Percentiles rank a stretch among this genome's conserved stretches.
Conservation (phyloP, 2,888 invertebrate genomes). For the Eustalomyia histrio region DNA sequence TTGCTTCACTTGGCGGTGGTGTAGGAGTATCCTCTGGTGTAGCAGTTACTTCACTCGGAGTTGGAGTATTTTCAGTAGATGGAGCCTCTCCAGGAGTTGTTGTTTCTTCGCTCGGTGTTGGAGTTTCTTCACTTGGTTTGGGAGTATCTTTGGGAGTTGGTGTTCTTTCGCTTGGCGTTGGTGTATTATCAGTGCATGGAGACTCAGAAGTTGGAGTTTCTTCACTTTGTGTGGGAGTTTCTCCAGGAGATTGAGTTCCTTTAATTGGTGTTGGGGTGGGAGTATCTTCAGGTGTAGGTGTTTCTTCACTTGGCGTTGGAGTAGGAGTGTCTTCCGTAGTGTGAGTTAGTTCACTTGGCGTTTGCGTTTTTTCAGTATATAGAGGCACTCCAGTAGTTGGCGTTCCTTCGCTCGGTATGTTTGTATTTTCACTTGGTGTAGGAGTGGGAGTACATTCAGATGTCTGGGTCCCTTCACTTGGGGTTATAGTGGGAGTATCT, state of each 20-base stretch:
- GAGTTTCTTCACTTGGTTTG: neutral
- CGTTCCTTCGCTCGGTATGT: neutral
- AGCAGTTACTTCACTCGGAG: neutral
- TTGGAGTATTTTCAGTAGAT: neutral
- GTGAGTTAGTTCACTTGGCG: neutral
- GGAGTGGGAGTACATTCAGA: neutral
- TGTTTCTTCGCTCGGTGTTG: neutral
- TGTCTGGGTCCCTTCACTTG: neutral
- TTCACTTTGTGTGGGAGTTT: neutral
- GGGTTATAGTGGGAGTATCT: too few relatives aligned
- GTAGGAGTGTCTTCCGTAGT: slow-evolving; percentile 28
- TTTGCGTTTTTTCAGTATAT: too few relatives aligned
- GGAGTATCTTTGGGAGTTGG: neutral
- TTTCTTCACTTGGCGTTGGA: neutral
- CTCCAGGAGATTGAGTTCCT: slow-evolving; percentile 7
- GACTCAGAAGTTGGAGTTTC: neutral
- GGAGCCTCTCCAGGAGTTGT: neutral
- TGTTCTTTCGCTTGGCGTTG: neutral
- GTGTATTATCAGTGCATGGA: too few relatives aligned
- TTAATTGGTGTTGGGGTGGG: slow-evolving; percentile 1
- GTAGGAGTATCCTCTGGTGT: neutral
- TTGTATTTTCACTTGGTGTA: neutral
- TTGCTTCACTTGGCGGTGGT: slow-evolving; percentile 4
- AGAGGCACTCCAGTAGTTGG: neutral
- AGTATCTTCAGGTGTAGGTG: neutral